Evolutionary conservation across 2,888 invertebrate genomes (phyloP), one percentile per base, ranked within the genome.

Genomic region (Dolomedes plantarius): DNA sequence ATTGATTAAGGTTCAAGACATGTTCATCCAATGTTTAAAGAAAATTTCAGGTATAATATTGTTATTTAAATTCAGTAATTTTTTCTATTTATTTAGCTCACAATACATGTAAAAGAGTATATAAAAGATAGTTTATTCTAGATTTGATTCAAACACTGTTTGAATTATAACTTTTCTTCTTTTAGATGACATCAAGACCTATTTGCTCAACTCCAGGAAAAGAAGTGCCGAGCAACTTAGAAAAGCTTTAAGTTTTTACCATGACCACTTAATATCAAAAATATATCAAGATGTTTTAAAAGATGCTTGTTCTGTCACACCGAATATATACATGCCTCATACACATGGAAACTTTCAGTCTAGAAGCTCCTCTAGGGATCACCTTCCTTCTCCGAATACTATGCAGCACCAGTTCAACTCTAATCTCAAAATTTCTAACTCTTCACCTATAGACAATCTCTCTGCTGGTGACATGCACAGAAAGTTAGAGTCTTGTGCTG

Each of bases 31-130:
- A 9, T 85, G 77, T 29, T 31, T 85, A 16, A 67, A 36, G 13
- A 62, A 56, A 28, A 85, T 85, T n/a, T 50, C 72, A 56, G 77
- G 83, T 85, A 73, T 16, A 3, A 36, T 36, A n/a, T n/a, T n/a
- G n/a, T n/a, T n/a, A 36, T 50, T 50, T 50, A 1, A 16, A 1
- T 50, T 50, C n/a, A 16, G 9, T 16, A 0, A 16, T 19, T 50
- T 50, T 50, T 1, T 50, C 23, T 16, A 1, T 0, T n/a, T 50
- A 50, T 50, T 0, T 50, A 16, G 13, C 6, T 50, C 41, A 13
- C 16, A 19, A 50, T 50, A 50, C n/a, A n/a, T n/a, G n/a, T n/a
- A n/a, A n/a, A n/a, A n/a, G n/a, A n/a, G n/a, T n/a, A n/a, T n/a
- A n/a, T n/a, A n/a, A n/a, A n/a, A n/a, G n/a, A n/a, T n/a, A n/a